Conservation (phyloP, 2,888 invertebrate genomes). For the Gymnosoma rotundatum region DNA sequence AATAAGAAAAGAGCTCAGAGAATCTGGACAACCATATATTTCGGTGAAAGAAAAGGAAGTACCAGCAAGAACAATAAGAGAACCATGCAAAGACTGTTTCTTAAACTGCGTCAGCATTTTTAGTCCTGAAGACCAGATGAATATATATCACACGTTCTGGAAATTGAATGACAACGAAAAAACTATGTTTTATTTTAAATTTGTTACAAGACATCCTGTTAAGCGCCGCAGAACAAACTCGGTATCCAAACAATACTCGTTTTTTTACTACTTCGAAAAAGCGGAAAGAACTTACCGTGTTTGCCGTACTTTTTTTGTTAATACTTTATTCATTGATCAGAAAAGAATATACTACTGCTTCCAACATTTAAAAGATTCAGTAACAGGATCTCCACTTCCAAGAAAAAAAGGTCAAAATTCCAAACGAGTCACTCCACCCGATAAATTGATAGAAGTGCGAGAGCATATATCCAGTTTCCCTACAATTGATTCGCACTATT, state of each 20-base stretch:
- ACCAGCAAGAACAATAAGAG: too few relatives aligned
- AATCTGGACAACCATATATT: slow-evolving; percentile 16
- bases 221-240: slow-evolving; percentile 6
- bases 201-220: slow-evolving; percentile 9
- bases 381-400: too few relatives aligned
- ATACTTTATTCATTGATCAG: slow-evolving; percentile 10
- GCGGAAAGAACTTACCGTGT: not conserved
- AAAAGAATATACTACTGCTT: slow-evolving; percentile 22
- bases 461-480: slow-evolving; percentile 1
- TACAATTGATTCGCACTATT: not conserved
- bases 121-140: slow-evolving; percentile 2
- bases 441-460: slow-evolving; percentile 1
- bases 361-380: not conserved
- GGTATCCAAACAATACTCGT: slow-evolving; percentile 2
- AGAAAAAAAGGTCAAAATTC: too few relatives aligned
- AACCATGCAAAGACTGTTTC: not conserved
- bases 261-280: too few relatives aligned
- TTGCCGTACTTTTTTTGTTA: slow-evolving; percentile 15
- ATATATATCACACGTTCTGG: slow-evolving; percentile 6
- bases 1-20: slow-evolving; percentile 6
- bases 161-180: slow-evolving; percentile 17
- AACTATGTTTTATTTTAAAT: slow-evolving; percentile 12
- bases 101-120: slow-evolving; percentile 1
- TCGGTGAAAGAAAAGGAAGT: slow-evolving; percentile 2
- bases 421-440: slow-evolving; percentile 1